Evolutionary conservation across 2,113 vertebrate species (phyloP).

Genomic region (Onychostoma macrolepis): DNA sequence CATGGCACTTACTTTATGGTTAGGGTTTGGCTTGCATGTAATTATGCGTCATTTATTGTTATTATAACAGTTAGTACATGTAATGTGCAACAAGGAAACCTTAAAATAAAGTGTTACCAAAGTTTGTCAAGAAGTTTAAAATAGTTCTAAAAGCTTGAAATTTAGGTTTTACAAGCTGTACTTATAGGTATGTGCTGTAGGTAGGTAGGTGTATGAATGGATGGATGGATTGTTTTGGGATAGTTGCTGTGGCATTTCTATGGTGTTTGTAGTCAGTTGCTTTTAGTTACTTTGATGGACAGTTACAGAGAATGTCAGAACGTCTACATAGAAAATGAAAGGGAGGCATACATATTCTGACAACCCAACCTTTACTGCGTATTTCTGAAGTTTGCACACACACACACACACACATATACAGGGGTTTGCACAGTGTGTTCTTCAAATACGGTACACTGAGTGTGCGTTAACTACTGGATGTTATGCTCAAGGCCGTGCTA

Average conservation of each 20-base stretch:
- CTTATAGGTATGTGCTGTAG: neutral
- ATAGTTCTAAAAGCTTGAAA: neutral
- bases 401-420: neutral
- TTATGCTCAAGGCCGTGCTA: neutral
- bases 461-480: neutral
- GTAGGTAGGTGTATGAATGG: neutral
- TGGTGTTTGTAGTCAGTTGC: neutral
- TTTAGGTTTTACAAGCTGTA: neutral
- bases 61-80: no score
- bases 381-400: constrained; percentile 4
- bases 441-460: neutral
- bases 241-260: neutral
- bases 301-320: neutral
- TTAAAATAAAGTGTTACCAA: no score
- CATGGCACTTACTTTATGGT: no score
- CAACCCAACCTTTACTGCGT: neutral
- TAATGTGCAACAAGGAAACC: no score
- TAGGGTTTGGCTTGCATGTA: no score
- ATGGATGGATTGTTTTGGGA: neutral
- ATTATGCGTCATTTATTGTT: no score
- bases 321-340: neutral
- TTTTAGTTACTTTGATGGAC: neutral
- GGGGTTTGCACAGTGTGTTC: neutral
- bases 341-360: neutral
- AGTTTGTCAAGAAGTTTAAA: neutral